Evolutionary conservation across 2,888 invertebrate species (phyloP).

Genomic region (Ptycholaimellus sp.): DNA sequence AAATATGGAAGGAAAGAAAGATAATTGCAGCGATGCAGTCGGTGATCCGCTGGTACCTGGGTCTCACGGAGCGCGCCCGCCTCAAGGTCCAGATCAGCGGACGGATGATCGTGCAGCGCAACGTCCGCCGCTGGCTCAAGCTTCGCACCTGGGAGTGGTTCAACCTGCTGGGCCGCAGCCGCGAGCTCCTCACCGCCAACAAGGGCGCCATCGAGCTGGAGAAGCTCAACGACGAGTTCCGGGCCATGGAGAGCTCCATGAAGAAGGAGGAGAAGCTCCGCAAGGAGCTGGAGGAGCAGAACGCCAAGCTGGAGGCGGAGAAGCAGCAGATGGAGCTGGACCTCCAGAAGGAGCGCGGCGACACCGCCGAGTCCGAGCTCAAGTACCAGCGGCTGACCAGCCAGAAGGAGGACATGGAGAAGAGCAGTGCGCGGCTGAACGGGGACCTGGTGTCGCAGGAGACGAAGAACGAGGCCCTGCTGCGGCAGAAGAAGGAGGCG

Average conservation of each 20-base stretch:
- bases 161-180: no score
- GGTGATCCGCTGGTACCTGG: no score
- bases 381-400: conserved; percentile 94
- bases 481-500: conserved; percentile 35
- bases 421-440: conserved; percentile 37
- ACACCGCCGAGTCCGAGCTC: conserved; percentile 59
- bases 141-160: conserved; percentile 41
- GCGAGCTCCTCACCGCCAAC: no score
- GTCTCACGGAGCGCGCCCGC: conserved; percentile 10
- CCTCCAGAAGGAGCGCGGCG: conserved; percentile 49
- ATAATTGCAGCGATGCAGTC: no score
- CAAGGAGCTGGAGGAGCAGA: conserved; percentile 39
- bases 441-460: conserved; percentile 33
- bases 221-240: conserved; percentile 15
- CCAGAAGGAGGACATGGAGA: conserved; percentile 85
- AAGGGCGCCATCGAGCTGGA: conserved; percentile 17
- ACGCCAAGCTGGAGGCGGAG: conserved; percentile 19
- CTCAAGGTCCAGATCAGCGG: conserved; percentile 14
- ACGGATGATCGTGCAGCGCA: conserved; percentile 17
- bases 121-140: conserved; percentile 19
- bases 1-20: no score
- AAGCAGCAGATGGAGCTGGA: conserved; percentile 12
- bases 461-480: conserved; percentile 2
- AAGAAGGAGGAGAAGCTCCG: conserved; percentile 83
- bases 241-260: conserved; percentile 53